These are phyloP conservation scores for Hemibagrus guttatus DNA, from an alignment of 2,797 vertebrate species.

Conservation along the genomic window DNA sequence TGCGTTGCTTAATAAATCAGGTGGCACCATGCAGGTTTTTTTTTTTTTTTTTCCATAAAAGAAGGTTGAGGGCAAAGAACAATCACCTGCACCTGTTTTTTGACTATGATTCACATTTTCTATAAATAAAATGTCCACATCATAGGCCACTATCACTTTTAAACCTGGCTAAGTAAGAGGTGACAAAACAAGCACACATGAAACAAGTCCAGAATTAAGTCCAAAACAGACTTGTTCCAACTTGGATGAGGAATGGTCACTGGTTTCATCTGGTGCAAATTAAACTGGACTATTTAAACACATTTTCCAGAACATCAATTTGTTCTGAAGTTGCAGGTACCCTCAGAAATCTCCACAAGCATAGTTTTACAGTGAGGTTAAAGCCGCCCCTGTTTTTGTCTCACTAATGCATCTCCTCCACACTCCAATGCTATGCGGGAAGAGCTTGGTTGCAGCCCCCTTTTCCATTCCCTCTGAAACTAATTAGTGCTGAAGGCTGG, in stretches of 20 bases:
- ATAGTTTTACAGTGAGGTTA: slow-evolving; percentile 57
- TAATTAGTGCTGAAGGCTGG: slow-evolving; percentile 85
- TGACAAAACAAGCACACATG: not conserved
- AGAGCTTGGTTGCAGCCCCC: slow-evolving; percentile 65
- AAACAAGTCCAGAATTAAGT: not conserved
- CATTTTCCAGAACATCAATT: slow-evolving; percentile 12
- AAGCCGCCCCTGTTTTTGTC: slow-evolving; percentile 63
- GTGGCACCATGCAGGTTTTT: slow-evolving; percentile 29
- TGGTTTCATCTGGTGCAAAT: not conserved
- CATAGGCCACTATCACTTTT: not conserved
- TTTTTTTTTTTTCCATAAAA: not conserved
- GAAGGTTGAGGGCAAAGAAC: slow-evolving; percentile 29
- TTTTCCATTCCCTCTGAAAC: slow-evolving; percentile 84
- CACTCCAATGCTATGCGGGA: slow-evolving; percentile 64
- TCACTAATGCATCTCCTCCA: slow-evolving; percentile 67
- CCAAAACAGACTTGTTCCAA: slow-evolving; percentile 11
- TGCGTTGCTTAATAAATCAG: slow-evolving; percentile 61
- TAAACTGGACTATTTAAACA: not conserved
- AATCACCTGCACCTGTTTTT: slow-evolving; percentile 38
- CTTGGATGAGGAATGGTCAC: not conserved
- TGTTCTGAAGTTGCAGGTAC: slow-evolving; percentile 2
- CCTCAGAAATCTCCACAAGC: slow-evolving; percentile 11
- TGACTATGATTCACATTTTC: slow-evolving; percentile 13
- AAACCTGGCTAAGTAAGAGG: not conserved
- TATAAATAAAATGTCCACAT: slow-evolving; percentile 26